Evolutionary conservation across 2,888 invertebrate species (phyloP).

Genomic region (Tenthredo scrophulariae): DNA sequence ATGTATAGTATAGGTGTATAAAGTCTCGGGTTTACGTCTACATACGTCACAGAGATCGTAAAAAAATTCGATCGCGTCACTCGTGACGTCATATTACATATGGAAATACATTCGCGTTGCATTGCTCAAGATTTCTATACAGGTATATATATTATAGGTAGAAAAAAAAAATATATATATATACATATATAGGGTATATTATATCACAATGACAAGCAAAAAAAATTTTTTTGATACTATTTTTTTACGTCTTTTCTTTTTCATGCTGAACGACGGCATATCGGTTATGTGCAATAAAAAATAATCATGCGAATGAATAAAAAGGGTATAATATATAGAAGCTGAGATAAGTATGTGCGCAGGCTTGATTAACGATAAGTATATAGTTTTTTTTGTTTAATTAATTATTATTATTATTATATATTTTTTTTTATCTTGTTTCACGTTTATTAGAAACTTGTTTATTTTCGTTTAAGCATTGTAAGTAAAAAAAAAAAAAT

Average conservation of each 20-base stretch:
- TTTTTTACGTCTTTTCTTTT: no score
- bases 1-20: no score
- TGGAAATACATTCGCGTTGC: background rate
- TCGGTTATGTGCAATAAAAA: background rate
- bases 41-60: background rate
- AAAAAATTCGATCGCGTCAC: background rate
- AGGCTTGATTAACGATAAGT: slow-evolving; percentile 2
- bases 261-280: no score
- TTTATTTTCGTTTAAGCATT: no score
- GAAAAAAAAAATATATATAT: background rate
- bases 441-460: no score
- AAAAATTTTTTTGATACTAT: no score
- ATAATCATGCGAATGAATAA: background rate
- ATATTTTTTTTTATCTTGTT: no score
- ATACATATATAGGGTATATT: background rate
- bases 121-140: background rate
- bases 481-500: no score
- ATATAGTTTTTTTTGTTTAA: no score
- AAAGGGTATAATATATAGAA: background rate
- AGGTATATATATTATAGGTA: background rate
- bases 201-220: no score
- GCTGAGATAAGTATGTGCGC: background rate
- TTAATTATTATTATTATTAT: no score
- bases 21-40: background rate
- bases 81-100: background rate